phyloP scores from a whole-genome alignment of 2,113 vertebrate species.

The Actenoides hombroni region DNA sequence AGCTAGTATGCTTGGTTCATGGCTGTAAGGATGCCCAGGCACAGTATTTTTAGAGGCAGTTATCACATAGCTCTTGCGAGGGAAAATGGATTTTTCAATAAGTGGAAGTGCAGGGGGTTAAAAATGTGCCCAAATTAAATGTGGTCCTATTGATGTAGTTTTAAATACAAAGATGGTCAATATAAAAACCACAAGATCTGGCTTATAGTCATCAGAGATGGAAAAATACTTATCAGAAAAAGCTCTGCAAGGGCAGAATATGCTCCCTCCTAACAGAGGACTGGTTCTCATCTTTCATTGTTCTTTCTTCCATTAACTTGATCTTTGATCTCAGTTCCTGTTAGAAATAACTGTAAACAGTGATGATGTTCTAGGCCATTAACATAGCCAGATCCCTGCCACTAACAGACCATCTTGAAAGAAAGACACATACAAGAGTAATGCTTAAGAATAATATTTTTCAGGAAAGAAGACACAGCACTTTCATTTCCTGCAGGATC shows the following conservation, averaged over 20 bases:
- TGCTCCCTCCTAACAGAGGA: neutral
- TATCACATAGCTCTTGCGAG: neutral
- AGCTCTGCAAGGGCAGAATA: neutral
- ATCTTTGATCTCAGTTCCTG: conserved; percentile 45
- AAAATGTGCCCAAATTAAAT: conserved; percentile 4
- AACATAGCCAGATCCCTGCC: neutral
- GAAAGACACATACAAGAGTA: neutral
- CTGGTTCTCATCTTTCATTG: neutral
- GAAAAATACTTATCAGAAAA: neutral
- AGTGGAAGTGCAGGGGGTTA: neutral
- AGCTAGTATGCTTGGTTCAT: neutral
- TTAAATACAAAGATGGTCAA: neutral
- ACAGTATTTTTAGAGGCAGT: neutral
- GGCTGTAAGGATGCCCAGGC: neutral
- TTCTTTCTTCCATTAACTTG: conserved; percentile 39
- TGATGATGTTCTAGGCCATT: conserved; percentile 3
- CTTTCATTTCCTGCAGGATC: neutral
- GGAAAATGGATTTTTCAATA: neutral
- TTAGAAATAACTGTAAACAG: conserved; percentile 38
- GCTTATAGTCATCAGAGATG: neutral
- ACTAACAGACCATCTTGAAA: neutral
- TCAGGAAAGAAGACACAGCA: neutral
- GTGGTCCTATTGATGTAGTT: neutral
- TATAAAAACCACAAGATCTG: neutral
- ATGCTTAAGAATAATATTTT: neutral